Base-by-base conservation (phyloP, 2,797 vertebrate genomes). In the Sebastiscus tertius region DNA sequence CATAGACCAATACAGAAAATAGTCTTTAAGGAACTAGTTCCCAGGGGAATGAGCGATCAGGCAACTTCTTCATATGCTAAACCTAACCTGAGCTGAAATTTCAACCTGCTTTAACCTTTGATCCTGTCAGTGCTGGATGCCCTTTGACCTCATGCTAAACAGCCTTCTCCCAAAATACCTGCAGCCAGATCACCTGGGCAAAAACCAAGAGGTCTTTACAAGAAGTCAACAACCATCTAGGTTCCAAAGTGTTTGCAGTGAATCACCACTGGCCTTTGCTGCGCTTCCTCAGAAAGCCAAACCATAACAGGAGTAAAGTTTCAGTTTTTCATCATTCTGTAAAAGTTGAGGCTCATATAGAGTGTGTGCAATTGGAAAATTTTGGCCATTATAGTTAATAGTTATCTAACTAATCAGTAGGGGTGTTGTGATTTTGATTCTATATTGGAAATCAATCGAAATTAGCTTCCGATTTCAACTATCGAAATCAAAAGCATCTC, bases 101-200 rank as follows among this genome's bases (percentile, higher is more conserved):
- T 69, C 55, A 81, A n/a, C 54, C 29, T 74, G 31, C 29, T 71
- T 58, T 33, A 6, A 36, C 39, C 31, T 78, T 75, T 70, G 33
- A 72, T 72, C 64, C 20, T 8, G 49, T 62, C 62, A 59, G 42
- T 55, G 55, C 58, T 10, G 31, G 36, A 42, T 82, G 81, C 26
- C 72, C 76, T 69, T 69, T 86, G 78, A 88, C 80, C 76, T 63
- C 70, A 66, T 58, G 72, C 20, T 63, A 77, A 81, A 75, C 18
- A 75, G 34, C 9, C 10, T n/a, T 27, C 29, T 74, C 46, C 64
- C 20, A 63, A 87, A 88, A 88, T 85, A 84, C 74, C 70, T 63
- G 39, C 59, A 39, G 72, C 60, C 66, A 73, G 5, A 86, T 82
- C 70, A 77, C 54, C 67, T 72, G 36, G 3, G 56, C 10, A 70